Base-by-base conservation (phyloP, 2,888 invertebrate genomes). In the Heliconius cydno region DNA sequence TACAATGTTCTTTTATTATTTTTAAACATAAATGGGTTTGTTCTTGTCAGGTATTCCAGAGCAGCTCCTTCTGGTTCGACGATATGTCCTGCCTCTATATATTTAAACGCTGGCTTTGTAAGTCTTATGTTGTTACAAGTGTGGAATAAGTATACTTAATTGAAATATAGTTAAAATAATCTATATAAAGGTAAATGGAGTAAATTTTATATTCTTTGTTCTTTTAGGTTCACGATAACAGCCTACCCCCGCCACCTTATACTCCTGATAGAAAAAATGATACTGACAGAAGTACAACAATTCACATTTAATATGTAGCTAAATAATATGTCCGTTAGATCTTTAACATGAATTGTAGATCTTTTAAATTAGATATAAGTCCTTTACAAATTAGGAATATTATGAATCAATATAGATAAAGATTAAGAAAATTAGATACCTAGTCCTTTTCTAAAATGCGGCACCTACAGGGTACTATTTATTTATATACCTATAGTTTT, bases 91-190 rank as follows among this genome's bases (percentile, higher is more conserved):
- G 87, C 89, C 9, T 84, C 89, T 63, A 85, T 88, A 74, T 92
- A 90, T 84, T 83, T 91, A 12, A 94, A 94, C 82, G 87, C 91
- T 84, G 92, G 92, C 81, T 94, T 94, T 89, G 94, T 94, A 89
- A 90, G 93, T 91, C 84, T 34, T 63, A 19, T 28, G 7, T 22
- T 34, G 6, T 57, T 57, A 28, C 10, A 19, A 34, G 2, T 34
- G 5, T 57, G 7, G 28, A 73, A 3, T 22, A 28, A 28, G 28
- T 28, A 30, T 25, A 34, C 13, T 2, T 65, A 25, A 25, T 13
- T 25, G 0, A 65, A 28, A 2, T 63, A 2, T 25, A 63, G n/a
- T n/a, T 63, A n/a, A 41, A 9, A 41, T 2, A 41, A 41, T 34
- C 34, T 19, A 52, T 15, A 22, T 57, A 3, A 22, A 57, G 0